Percentiles rank a stretch among this genome's conserved stretches.
Conservation (phyloP, 2,113 vertebrate species). For the Pleuronectes platessa region DNA sequence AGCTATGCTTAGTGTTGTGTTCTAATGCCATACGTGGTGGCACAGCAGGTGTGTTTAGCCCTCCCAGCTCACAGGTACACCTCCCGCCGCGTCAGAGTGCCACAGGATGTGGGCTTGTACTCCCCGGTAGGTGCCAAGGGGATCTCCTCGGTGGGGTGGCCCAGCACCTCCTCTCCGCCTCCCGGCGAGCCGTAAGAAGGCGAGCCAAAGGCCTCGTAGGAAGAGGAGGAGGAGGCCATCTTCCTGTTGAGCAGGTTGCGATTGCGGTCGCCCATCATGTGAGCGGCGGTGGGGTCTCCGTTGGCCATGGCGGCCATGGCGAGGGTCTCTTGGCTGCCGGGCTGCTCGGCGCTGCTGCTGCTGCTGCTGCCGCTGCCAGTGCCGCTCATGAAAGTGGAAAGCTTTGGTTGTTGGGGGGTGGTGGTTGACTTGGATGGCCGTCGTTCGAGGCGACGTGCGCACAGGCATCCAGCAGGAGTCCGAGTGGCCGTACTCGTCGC, state of each 20-base stretch:
- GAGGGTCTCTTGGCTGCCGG: constrained; percentile 94
- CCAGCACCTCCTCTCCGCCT: constrained; percentile 79
- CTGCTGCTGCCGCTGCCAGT: constrained; percentile 81
- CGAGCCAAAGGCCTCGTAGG: constrained; percentile 93
- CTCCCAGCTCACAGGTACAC: constrained; percentile 93
- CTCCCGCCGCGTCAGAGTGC: constrained; percentile 97
- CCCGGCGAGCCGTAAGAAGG: constrained; percentile 91
- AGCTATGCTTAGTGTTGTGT: constrained; percentile 43
- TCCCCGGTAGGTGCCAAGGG: constrained; percentile 96
- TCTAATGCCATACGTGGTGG: constrained; percentile 32
- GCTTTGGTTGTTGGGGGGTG: constrained; percentile 91
- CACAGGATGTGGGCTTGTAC: constrained; percentile 97
- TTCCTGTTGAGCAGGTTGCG: constrained; percentile 98
- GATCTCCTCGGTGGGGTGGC: constrained; percentile 92
- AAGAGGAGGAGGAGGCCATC: constrained; percentile 91
- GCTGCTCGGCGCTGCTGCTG: constrained; percentile 83
- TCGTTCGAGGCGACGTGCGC: constrained; percentile 95
- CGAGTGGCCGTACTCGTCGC: constrained; percentile 98
- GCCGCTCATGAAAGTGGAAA: constrained; percentile 98
- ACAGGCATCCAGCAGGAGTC: constrained; percentile 99
- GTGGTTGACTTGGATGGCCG: constrained; percentile 88
- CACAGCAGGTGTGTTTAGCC: constrained; percentile 20
- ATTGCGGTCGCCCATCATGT: constrained; percentile 98
- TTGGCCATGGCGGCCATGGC: constrained; percentile 89
- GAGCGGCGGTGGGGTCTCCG: constrained; percentile 88